phyloP scores from a whole-genome alignment of 2,797 vertebrate genomes.

The Sus cebifrons region DNA sequence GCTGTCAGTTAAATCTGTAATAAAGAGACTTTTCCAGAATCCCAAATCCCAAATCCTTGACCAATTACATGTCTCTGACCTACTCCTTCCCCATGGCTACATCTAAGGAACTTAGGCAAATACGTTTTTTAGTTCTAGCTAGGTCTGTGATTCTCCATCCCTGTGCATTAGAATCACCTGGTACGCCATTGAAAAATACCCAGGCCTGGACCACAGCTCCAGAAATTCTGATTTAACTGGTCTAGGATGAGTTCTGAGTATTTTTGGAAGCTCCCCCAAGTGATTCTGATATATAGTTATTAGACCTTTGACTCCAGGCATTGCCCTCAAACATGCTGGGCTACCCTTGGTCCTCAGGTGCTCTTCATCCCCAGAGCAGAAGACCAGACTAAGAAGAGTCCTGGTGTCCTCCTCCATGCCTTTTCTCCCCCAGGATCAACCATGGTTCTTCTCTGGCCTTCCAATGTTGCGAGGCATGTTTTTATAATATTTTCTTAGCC shows the following conservation, averaged over 20 bases:
- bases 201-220: neutral
- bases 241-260: neutral
- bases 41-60: slow-evolving; percentile 2
- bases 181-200: neutral
- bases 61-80: neutral
- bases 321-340: neutral
- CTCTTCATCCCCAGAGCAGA: neutral
- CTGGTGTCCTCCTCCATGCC: neutral
- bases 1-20: neutral
- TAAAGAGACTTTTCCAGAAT: slow-evolving; percentile 4
- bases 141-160: neutral
- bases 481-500: too few species aligned
- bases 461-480: neutral
- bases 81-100: neutral
- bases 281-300: neutral
- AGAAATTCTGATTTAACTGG: neutral
- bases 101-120: neutral
- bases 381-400: neutral
- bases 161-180: neutral
- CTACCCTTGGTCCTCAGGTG: neutral
- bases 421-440: neutral
- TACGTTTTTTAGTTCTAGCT: neutral
- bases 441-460: neutral
- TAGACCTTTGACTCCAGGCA: neutral
- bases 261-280: neutral